Base-by-base conservation (phyloP, 2,113 vertebrate species). In the Podiceps cristatus region DNA sequence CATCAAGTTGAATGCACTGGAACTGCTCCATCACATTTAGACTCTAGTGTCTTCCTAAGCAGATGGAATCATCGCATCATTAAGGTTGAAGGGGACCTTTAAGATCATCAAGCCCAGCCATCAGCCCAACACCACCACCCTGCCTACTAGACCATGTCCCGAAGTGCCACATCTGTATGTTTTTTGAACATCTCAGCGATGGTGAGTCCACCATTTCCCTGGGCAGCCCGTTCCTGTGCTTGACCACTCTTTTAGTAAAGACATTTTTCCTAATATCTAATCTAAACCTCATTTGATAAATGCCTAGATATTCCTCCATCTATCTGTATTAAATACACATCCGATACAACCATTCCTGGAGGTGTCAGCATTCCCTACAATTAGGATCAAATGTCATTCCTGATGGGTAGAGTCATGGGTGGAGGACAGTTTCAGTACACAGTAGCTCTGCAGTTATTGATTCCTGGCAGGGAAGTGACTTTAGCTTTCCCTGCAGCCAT, bases 361-460 rank as follows among this genome's bases (percentile, higher is more conserved):
- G 0, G 0, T 5, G 5, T 42, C n/a, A 67, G 47, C 52, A 35
- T 44, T 73, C 33, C 50, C 44, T 73, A 24, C 33, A 33, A 6
- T 35, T 20, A 15, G 19, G 35, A 52, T 10, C 11, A 45, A 58
- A 55, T 17, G 5, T 35, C 33, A 1, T 0, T 59, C 29, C 25
- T 42, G 35, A 16, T 16, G 11, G 6, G 7, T 7, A 16, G 44
- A 35, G 27, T 9, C 24, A 15, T 0, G 1, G 86, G 20, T 13
- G 22, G 8, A 2, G 0, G 47, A 18, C 1, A 0, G 55, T 74
- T 91, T 19, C 53, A 47, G 50, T 9, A 31, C 11, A 12, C 29
- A 45, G 11, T 10, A 59, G 24, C 33, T 64, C n/a, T 40, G 3
- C 14, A 11, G 7, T 66, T 58, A n/a, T 7, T 13, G 23, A 58